Conservation (phyloP, 2,113 vertebrate species). For the Amia ocellicauda region DNA sequence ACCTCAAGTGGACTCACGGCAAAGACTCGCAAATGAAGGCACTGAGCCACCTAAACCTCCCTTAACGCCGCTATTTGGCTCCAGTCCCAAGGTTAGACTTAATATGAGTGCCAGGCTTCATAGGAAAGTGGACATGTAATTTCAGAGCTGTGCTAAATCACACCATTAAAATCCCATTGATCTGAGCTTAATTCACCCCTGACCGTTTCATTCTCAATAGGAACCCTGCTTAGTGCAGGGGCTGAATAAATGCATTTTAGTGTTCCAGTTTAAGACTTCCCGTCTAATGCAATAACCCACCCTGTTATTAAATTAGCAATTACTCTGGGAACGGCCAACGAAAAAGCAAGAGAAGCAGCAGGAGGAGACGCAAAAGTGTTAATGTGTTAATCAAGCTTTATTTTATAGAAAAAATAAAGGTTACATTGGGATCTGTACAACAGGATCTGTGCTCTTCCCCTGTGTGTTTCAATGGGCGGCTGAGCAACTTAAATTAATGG, state of each 20-base stretch:
- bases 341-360: conserved; percentile 2
- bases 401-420: not conserved
- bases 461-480: not conserved
- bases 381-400: not conserved
- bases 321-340: conserved; percentile 14
- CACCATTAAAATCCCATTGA: conserved; percentile 27
- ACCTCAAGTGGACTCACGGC: no score
- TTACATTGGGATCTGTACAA: not conserved
- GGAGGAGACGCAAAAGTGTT: conserved; percentile 3
- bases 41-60: not conserved
- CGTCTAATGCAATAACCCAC: conserved; percentile 21
- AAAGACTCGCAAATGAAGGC: conserved; percentile 3
- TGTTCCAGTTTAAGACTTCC: conserved; percentile 14
- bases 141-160: conserved; percentile 25
- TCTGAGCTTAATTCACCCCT: conserved; percentile 28
- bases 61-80: conserved; percentile 10
- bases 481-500: not conserved
- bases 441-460: not conserved
- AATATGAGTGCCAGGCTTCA: conserved; percentile 26
- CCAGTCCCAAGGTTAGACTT: conserved; percentile 18
- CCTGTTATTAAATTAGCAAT: conserved; percentile 30
- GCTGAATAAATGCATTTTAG: conserved; percentile 25
- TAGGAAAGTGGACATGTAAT: conserved; percentile 24
- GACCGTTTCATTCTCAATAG: conserved; percentile 21
- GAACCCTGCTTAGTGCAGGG: conserved; percentile 1